phyloP scores from a whole-genome alignment of 2,797 vertebrate genomes.

The Cichlasoma orientale region DNA sequence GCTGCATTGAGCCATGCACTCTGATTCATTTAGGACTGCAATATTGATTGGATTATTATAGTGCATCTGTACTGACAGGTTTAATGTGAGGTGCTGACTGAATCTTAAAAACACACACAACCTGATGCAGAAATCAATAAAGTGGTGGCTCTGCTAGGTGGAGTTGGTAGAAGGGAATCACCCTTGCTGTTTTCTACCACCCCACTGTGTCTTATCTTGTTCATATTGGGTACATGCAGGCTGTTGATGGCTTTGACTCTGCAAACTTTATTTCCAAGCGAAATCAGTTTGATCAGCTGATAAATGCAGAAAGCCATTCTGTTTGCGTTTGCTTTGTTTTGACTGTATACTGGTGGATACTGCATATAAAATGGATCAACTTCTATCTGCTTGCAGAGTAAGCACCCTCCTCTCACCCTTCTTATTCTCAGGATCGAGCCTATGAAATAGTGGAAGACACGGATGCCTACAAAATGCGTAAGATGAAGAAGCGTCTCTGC shows the following conservation, averaged over 20 bases:
- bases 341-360: constrained; percentile 15
- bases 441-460: constrained; percentile 92
- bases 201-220: constrained; percentile 16
- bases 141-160: constrained; percentile 29
- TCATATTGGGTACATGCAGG: constrained; percentile 18
- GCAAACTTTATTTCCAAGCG: constrained; percentile 8
- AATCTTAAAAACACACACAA: constrained; percentile 32
- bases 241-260: constrained; percentile 6
- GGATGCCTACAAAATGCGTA: constrained; percentile 90
- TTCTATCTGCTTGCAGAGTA: constrained; percentile 6
- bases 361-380: constrained; percentile 19
- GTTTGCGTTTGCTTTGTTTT: constrained; percentile 17
- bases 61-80: constrained; percentile 59
- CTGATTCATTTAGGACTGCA: constrained; percentile 68
- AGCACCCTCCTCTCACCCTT: not conserved
- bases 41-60: constrained; percentile 79
- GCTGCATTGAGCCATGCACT: constrained; percentile 56
- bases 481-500: constrained; percentile 97
- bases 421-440: constrained; percentile 86
- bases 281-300: constrained; percentile 24
- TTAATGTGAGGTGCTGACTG: constrained; percentile 62
- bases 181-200: constrained; percentile 37
- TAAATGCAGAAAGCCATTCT: constrained; percentile 13
- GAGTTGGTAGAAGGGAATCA: constrained; percentile 29
- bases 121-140: constrained; percentile 59